A percentile compares a stretch with the other conserved stretches of the same genome.
phyloP scores from a whole-genome alignment of 2,113 vertebrate species.

The Tachuris rubrigastra region DNA sequence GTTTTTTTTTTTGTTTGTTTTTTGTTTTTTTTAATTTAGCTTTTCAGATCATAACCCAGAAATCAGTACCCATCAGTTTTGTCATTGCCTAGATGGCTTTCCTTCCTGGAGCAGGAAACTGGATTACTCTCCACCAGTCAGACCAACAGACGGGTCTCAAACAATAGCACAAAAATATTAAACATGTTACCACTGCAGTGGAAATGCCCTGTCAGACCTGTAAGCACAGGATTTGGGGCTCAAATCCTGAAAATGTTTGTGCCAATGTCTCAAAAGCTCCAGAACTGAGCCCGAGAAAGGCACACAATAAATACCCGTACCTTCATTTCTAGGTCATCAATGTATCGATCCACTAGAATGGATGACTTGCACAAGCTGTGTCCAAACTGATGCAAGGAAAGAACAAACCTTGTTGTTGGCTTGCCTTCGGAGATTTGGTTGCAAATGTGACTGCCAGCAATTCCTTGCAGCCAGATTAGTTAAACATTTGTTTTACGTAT shows the following conservation, averaged over 20 bases:
- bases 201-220: not conserved
- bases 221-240: not conserved
- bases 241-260: not conserved
- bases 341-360: not conserved
- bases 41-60: not conserved
- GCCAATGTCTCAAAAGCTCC: not conserved
- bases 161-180: fast-evolving
- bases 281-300: not conserved
- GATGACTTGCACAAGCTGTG: not conserved
- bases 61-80: not conserved
- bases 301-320: not conserved
- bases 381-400: not conserved
- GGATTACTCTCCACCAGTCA: not conserved
- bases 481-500: not conserved
- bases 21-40: not conserved
- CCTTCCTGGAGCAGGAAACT: not conserved
- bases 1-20: no score
- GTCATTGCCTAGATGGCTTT: not conserved
- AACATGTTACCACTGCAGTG: fast-evolving
- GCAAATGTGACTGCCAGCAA: not conserved
- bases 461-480: not conserved
- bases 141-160: fast-evolving
- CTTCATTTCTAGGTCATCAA: not conserved
- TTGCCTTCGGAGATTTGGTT: not conserved
- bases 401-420: not conserved